A percentile compares a stretch with the other conserved stretches of the same genome.
Evolutionary conservation across 2,888 invertebrate genomes (phyloP).

Genomic region (Hydrotaea diabolus): DNA sequence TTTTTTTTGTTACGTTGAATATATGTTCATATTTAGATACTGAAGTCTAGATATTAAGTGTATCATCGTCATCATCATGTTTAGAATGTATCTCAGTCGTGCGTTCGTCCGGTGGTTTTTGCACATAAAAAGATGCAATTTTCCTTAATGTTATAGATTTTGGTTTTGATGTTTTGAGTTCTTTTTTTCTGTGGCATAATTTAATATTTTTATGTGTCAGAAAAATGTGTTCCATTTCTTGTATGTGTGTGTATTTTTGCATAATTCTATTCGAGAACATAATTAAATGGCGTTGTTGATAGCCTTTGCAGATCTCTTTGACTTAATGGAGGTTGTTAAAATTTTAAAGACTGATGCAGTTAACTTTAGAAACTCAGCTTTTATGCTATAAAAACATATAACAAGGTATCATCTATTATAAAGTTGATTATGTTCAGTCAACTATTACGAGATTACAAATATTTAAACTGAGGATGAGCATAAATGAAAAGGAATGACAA

Average conservation of each 20-base stretch:
- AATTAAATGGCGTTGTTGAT: not conserved
- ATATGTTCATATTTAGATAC: not conserved
- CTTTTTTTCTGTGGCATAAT: not conserved
- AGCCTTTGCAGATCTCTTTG: not conserved
- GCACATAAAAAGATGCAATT: not conserved
- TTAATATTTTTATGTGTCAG: slow-evolving; percentile 8
- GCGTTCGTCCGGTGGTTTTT: not conserved
- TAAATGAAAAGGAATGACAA: too few species aligned
- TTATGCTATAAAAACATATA: too few species aligned
- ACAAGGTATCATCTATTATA: too few species aligned
- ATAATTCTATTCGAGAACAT: not conserved
- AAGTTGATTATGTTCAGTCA: too few species aligned
- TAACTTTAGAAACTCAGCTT: too few species aligned
- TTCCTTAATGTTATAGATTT: slow-evolving; percentile 1
- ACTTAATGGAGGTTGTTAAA: not conserved
- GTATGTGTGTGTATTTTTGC: not conserved
- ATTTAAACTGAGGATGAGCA: too few species aligned
- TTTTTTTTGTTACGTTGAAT: too few species aligned
- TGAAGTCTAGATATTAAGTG: not conserved
- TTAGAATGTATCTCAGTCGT: slow-evolving; percentile 1
- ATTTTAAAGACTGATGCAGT: not conserved
- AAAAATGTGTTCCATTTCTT: slow-evolving; percentile 20
- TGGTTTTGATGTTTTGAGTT: not conserved
- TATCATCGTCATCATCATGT: not conserved
- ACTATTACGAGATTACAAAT: too few species aligned